A percentile compares a stretch with the other conserved stretches of the same genome.
These are phyloP conservation scores for Chloroceryle inda DNA, from an alignment of 2,797 vertebrate genomes.

Conservation along the genomic window DNA sequence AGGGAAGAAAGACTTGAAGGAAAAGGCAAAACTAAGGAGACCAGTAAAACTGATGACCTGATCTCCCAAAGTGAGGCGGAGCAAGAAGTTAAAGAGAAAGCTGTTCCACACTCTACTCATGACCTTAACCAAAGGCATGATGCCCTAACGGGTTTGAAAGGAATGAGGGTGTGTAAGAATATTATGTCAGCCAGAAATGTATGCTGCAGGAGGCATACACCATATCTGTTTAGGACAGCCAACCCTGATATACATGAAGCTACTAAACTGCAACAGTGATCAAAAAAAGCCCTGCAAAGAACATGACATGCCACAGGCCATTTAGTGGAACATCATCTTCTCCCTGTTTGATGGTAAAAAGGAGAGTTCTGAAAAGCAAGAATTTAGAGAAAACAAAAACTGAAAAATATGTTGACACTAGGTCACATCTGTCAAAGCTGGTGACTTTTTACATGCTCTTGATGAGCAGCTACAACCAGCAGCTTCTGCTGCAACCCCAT, in stretches of 20 bases:
- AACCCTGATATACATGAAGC: background rate
- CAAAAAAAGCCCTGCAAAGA: background rate
- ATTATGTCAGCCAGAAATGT: background rate
- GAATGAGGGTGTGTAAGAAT: background rate
- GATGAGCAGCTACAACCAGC: background rate
- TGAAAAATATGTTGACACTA: background rate
- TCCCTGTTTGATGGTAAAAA: background rate
- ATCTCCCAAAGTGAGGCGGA: background rate
- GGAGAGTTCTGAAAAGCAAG: background rate
- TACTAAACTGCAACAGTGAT: background rate
- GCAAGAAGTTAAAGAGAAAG: background rate
- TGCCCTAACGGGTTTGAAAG: background rate
- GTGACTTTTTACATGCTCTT: background rate
- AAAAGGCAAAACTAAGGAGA: background rate
- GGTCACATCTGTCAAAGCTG: background rate
- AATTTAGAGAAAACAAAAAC: background rate
- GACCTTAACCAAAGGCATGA: background rate
- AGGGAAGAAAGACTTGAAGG: background rate
- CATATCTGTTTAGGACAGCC: background rate
- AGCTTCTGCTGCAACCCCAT: background rate
- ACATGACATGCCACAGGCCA: accelerated
- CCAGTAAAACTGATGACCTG: background rate
- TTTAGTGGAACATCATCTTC: background rate
- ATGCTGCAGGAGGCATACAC: background rate
- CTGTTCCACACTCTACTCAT: background rate